Evolutionary conservation across 2,797 vertebrate species (phyloP).

Genomic region (Helarctos malayanus): DNA sequence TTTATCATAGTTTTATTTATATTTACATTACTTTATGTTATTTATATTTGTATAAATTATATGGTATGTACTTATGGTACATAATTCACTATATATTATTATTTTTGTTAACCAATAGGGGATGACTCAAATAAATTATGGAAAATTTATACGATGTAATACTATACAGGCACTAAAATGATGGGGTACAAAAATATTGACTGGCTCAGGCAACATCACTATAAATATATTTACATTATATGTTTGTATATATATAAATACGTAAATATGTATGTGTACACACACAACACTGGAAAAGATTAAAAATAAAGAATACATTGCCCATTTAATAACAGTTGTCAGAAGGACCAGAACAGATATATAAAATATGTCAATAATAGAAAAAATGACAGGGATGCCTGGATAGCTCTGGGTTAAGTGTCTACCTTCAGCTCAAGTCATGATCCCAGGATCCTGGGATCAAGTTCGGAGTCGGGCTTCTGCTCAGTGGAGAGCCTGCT

Average conservation of each 20-base stretch:
- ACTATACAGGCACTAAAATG: neutral
- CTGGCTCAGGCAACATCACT: neutral
- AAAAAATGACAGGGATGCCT: neutral
- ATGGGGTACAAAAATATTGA: neutral
- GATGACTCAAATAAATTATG: neutral
- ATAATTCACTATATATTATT: slow-evolving; percentile 30
- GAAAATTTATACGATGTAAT: neutral
- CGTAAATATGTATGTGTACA: neutral
- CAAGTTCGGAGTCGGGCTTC: fast-evolving
- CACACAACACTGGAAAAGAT: neutral
- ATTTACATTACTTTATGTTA: neutral
- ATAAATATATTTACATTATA: slow-evolving; percentile 19
- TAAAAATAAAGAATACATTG: slow-evolving; percentile 27
- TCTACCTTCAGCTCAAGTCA: neutral
- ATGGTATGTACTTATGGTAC: neutral
- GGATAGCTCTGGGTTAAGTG: neutral
- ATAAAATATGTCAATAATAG: slow-evolving; percentile 38
- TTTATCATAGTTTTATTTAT: slow-evolving; percentile 42
- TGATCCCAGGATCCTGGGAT: neutral
- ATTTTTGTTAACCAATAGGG: neutral
- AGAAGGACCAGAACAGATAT: neutral
- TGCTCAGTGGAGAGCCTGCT: neutral
- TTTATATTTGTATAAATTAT: slow-evolving; percentile 6
- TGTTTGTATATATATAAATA: neutral
- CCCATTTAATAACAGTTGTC: neutral